phyloP scores from a whole-genome alignment of 2,797 vertebrate genomes.

The Molossus alvarezi region DNA sequence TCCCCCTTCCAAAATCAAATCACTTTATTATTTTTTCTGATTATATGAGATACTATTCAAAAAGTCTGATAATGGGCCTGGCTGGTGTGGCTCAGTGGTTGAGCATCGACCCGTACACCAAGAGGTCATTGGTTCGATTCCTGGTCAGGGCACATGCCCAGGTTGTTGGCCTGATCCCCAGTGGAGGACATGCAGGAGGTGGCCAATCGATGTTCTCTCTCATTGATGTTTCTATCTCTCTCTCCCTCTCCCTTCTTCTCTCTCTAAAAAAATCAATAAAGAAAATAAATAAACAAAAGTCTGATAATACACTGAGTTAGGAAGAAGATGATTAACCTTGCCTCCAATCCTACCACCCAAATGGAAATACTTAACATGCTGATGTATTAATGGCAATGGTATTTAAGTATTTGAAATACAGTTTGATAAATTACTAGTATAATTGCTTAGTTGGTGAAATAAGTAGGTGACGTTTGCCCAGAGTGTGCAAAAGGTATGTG shows the following conservation, averaged over 20 bases:
- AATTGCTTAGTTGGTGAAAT: not conserved
- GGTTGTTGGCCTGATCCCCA: no score
- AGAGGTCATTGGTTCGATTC: no score
- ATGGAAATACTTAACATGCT: not conserved
- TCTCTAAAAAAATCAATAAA: no score
- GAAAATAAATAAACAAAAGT: not conserved
- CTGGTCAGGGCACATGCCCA: no score
- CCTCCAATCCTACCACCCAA: not conserved
- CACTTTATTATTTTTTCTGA: not conserved
- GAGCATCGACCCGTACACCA: no score
- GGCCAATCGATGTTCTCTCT: no score
- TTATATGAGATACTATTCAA: not conserved
- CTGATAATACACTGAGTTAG: not conserved
- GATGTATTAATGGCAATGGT: not conserved
- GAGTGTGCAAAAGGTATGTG: not conserved
- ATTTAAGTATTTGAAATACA: constrained; percentile 26
- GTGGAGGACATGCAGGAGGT: no score
- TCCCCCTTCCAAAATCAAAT: not conserved
- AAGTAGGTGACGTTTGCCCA: not conserved
- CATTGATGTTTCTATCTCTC: no score
- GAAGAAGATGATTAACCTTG: constrained; percentile 46
- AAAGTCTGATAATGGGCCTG: not conserved
- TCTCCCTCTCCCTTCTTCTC: no score
- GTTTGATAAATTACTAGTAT: not conserved
- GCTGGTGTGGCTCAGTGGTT: no score